A percentile compares a stretch with the other conserved stretches of the same genome.
Conservation (phyloP, 2,888 invertebrate genomes). For the Drosophila prostipennis region DNA sequence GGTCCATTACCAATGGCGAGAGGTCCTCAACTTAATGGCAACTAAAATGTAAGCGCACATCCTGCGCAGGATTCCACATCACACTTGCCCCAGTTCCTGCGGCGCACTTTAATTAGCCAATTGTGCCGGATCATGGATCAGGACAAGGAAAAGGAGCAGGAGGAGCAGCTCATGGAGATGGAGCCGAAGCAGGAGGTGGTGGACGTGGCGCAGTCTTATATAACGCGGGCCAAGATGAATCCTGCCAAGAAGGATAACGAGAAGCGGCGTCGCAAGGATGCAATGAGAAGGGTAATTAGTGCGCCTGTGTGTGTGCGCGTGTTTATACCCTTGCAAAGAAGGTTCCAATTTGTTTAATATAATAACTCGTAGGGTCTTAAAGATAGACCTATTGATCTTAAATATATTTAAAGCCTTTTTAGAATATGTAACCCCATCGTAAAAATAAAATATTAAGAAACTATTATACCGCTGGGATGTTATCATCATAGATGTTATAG, state of each 20-base stretch:
- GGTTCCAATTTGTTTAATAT: no score
- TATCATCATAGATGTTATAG: no score
- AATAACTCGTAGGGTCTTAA: no score
- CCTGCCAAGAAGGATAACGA: constrained; percentile 82
- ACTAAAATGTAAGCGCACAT: constrained; percentile 18
- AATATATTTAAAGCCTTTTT: no score
- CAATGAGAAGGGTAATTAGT: constrained; percentile 81
- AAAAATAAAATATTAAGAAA: no score
- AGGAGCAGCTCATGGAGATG: constrained; percentile 43
- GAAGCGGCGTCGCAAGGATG: constrained; percentile 82
- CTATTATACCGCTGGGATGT: no score
- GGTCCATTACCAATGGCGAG: constrained; percentile 8
- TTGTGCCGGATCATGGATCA: constrained; percentile 58
- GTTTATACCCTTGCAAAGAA: constrained; percentile 12
- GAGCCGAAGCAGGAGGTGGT: constrained; percentile 56
- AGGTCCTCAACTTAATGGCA: background rate
- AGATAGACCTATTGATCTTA: no score
- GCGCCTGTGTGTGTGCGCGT: constrained; percentile 31
- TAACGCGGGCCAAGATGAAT: constrained; percentile 82
- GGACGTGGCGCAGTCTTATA: constrained; percentile 78
- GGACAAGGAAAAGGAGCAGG: constrained; percentile 46
- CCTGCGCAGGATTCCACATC: constrained; percentile 9
- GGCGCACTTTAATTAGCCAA: constrained; percentile 10
- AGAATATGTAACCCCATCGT: no score
- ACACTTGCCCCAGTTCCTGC: constrained; percentile 1